Conservation (phyloP, 2,113 vertebrate genomes). For the Miniopterus natalensis region DNA sequence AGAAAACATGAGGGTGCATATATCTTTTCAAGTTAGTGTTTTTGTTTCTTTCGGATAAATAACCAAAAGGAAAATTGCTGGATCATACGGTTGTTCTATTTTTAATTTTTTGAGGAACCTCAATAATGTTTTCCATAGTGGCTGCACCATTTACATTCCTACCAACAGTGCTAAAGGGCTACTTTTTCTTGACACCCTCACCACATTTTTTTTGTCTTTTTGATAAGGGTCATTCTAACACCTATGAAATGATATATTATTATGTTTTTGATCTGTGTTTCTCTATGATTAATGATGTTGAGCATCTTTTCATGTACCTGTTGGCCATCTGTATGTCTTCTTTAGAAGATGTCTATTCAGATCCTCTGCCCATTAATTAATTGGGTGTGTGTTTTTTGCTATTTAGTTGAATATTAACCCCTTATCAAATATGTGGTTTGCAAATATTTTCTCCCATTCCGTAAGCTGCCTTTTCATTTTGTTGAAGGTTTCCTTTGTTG, state of each 20-base stretch:
- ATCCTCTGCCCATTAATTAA: neutral
- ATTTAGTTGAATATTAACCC: neutral
- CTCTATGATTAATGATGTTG: neutral
- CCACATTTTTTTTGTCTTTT: neutral
- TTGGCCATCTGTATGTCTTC: neutral
- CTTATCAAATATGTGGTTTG: neutral
- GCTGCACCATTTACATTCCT: neutral
- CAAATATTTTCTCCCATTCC: neutral
- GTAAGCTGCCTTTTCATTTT: neutral
- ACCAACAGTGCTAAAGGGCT: neutral
- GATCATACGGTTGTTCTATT: too few relatives aligned
- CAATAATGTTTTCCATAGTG: neutral
- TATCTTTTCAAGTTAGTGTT: neutral
- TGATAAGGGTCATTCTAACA: neutral
- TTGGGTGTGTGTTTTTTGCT: too few relatives aligned
- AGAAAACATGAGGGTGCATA: neutral
- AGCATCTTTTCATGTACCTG: neutral
- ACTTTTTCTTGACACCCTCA: neutral
- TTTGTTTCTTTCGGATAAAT: neutral
- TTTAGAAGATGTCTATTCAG: neutral
- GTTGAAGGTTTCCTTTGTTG: neutral
- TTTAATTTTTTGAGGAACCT: neutral
- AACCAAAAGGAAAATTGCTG: neutral
- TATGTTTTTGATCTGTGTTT: neutral
- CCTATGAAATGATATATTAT: neutral